Base-by-base conservation (phyloP, 2,113 vertebrate genomes). In the Ceyx margarethae region DNA sequence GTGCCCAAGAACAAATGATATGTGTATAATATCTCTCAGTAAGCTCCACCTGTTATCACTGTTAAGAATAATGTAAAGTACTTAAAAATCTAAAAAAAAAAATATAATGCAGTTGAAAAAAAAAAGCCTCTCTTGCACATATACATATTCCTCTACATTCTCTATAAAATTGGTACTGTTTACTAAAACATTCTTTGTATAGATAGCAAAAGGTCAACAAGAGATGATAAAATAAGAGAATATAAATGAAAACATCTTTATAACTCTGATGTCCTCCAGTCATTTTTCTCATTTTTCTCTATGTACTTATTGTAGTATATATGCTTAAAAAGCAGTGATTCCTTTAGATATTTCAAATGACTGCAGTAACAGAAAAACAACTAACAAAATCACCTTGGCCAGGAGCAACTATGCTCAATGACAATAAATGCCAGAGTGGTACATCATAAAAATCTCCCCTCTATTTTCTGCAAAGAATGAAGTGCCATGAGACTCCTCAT, bases 1-100 rank as follows among this genome's bases (percentile, higher is more conserved):
- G 73, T 75, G 80, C 90, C 87, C 87, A 94, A 88, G 91, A 96
- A 96, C 77, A 96, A 95, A 91, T 74, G 40, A 71, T 87, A 94
- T 12, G 40, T 68, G 31, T 89, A 57, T 75, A 89, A 79, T 60
- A 20, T 50, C 80, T 53, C 71, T 92, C 91, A 64, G 68, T 83
- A 80, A 64, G 91, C 12, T 56, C 87, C 79, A 48, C 26, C 53
- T 74, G 78, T 80, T 93, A 89, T 50, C 8, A 4, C 72, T 85
- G 74, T 72, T 93, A 84, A 76, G 81, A 92, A 90, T 74, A 94
- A 85, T 21, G 25, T 64, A 64, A 86, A 92, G 53, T 68, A 81
- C 75, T 89, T 71, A 60, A 76, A 76, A 64, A 87, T 43, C 43
- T 48, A 76, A 76, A 69, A 54, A 73, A 71, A 54, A 54, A 73